Percentiles rank a stretch among this genome's conserved stretches.
phyloP scores from a whole-genome alignment of 2,113 vertebrate species.

The Taxidea taxus region DNA sequence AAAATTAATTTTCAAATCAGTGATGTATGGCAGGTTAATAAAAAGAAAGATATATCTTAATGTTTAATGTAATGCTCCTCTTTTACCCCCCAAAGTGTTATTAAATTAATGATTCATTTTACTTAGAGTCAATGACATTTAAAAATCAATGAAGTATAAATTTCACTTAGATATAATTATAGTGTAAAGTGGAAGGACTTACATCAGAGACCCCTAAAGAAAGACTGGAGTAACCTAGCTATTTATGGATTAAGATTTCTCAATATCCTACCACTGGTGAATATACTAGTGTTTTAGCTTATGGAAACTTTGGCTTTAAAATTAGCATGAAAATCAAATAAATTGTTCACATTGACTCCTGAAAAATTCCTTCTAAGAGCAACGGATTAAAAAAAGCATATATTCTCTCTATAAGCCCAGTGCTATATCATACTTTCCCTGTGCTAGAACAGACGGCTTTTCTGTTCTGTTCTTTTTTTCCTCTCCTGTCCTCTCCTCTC shows the following conservation, averaged over 20 bases:
- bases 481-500: not conserved
- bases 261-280: not conserved
- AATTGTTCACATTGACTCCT: not conserved
- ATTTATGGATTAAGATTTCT: not conserved
- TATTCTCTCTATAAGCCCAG: not conserved
- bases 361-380: not conserved
- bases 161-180: not conserved
- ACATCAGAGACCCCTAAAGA: not conserved
- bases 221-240: not conserved
- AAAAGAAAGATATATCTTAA: not conserved
- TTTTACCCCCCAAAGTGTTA: not conserved
- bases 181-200: not conserved
- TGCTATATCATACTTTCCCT: not conserved
- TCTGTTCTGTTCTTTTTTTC: not conserved
- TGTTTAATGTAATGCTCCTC: not conserved
- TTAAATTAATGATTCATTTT: slow-evolving; percentile 25
- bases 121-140: not conserved
- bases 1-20: slow-evolving; percentile 1
- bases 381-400: not conserved
- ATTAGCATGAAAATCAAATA: not conserved
- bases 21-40: not conserved
- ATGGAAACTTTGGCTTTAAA: not conserved
- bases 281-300: not conserved
- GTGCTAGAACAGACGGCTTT: not conserved
- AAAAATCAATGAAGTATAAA: slow-evolving; percentile 21